Percentiles rank a stretch among this genome's conserved stretches.
These are phyloP conservation scores for Oreochromis mossambicus DNA, from an alignment of 2,797 vertebrate genomes.

Conservation along the genomic window DNA sequence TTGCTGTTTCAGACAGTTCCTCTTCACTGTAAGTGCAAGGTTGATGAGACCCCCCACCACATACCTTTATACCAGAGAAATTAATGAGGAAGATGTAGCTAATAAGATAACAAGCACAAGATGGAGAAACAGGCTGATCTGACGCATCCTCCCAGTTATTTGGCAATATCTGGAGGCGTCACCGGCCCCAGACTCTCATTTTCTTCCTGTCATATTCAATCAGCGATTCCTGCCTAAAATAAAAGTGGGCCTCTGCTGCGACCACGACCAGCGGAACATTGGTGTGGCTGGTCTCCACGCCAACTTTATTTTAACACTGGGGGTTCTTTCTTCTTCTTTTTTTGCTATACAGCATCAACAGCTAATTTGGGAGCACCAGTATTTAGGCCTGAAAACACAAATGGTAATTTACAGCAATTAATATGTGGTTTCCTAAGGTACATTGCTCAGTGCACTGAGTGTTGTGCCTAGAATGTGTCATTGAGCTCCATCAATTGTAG, in stretches of 20 bases:
- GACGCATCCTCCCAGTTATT: conserved; percentile 68
- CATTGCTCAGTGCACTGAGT: conserved; percentile 5
- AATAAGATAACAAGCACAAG: conserved; percentile 72
- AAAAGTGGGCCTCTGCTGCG: conserved; percentile 41
- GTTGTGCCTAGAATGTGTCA: conserved; percentile 32
- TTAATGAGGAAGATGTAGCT: conserved; percentile 67
- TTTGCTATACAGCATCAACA: background rate
- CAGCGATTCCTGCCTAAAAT: conserved; percentile 62
- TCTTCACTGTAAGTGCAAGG: conserved; percentile 60
- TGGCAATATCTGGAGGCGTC: conserved; percentile 72
- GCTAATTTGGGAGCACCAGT: conserved; percentile 4
- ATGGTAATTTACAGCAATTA: conserved; percentile 28
- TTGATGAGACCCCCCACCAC: conserved; percentile 62
- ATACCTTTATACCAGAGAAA: conserved; percentile 61
- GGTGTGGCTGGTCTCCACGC: conserved; percentile 11
- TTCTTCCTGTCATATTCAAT: conserved; percentile 76
- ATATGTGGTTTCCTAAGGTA: conserved; percentile 21
- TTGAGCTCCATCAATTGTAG: conserved; percentile 30
- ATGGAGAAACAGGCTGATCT: conserved; percentile 64
- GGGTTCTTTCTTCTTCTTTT: background rate
- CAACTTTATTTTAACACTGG: background rate
- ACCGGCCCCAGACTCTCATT: conserved; percentile 70
- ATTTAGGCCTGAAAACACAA: conserved; percentile 6
- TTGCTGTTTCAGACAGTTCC: conserved; percentile 63
- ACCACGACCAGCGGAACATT: conserved; percentile 28